phyloP scores from a whole-genome alignment of 2,797 vertebrate genomes.

The Gymnothorax reevesii region DNA sequence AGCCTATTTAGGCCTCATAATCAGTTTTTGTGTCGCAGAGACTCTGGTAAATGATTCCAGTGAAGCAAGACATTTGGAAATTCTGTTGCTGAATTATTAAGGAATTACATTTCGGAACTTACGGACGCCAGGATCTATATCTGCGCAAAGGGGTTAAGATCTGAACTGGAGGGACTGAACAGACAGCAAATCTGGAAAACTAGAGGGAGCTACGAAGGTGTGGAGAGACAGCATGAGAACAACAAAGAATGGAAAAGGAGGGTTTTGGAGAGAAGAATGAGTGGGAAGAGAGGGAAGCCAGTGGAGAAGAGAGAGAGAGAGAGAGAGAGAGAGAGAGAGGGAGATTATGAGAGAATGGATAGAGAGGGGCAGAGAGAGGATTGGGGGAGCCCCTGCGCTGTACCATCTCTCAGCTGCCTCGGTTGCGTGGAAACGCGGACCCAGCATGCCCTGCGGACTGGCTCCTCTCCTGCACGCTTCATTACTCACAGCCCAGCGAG shows the following conservation, averaged over 20 bases:
- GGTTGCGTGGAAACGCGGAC: slow-evolving; percentile 4
- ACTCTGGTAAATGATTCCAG: no score
- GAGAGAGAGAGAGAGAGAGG: background rate
- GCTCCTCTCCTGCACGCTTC: slow-evolving; percentile 71
- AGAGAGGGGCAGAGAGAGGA: background rate
- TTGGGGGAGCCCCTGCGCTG: background rate
- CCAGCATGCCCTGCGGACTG: slow-evolving; percentile 23
- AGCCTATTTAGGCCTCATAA: no score
- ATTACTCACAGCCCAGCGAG: slow-evolving; percentile 74
- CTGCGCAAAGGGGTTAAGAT: background rate
- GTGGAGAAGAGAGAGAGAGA: background rate
- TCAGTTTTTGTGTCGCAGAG: no score
- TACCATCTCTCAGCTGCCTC: background rate
- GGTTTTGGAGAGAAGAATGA: background rate
- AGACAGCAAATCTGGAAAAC: background rate
- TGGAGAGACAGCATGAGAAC: background rate
- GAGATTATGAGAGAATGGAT: background rate
- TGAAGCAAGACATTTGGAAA: no score
- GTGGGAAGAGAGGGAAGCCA: background rate
- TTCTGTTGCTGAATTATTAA: no score
- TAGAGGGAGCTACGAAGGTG: background rate
- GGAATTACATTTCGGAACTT: no score
- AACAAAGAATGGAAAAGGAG: background rate
- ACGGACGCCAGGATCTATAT: no score
- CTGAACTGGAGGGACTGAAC: background rate